phyloP scores from a whole-genome alignment of 1,140 invertebrate species.

The Saccostrea echinata region DNA sequence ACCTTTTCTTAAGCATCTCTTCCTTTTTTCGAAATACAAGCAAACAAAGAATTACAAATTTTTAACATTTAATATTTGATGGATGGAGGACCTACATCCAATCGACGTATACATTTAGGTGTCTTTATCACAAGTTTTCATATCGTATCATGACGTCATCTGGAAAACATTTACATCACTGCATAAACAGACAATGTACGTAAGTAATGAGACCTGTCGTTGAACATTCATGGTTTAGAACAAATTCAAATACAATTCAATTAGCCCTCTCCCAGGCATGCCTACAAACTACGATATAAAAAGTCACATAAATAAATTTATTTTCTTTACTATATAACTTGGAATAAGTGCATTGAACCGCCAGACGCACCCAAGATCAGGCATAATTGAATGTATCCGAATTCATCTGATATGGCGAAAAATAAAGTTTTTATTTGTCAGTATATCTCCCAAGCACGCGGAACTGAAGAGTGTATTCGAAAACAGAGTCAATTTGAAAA shows the following conservation, averaged over 20 bases:
- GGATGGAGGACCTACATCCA: slow-evolving; percentile 45
- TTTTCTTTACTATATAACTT: slow-evolving; percentile 18
- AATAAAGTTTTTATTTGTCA: slow-evolving; percentile 33
- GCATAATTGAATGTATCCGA: slow-evolving; percentile 31
- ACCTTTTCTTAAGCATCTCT: not conserved
- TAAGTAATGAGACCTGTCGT: slow-evolving; percentile 33
- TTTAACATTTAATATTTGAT: slow-evolving; percentile 40
- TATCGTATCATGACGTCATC: slow-evolving; percentile 38
- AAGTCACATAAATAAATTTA: slow-evolving; percentile 35
- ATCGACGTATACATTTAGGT: slow-evolving; percentile 37
- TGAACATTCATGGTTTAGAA: slow-evolving; percentile 22
- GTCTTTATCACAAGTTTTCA: slow-evolving; percentile 37
- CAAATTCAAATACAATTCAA: slow-evolving; percentile 38
- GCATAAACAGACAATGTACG: slow-evolving; percentile 21
- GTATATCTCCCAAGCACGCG: slow-evolving; percentile 39
- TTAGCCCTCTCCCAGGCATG: slow-evolving; percentile 4
- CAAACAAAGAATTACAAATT: slow-evolving; percentile 26
- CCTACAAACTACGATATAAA: slow-evolving; percentile 29
- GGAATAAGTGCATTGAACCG: slow-evolving; percentile 30
- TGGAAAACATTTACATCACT: slow-evolving; percentile 43
- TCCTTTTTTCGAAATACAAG: not conserved
- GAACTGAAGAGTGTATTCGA: slow-evolving; percentile 32
- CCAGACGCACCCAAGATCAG: slow-evolving; percentile 27
- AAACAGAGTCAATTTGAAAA: slow-evolving; percentile 48
- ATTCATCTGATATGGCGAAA: slow-evolving; percentile 42